Evolutionary conservation across 2,113 vertebrate genomes (phyloP).

Genomic region (Pomatorhinus ruficollis): DNA sequence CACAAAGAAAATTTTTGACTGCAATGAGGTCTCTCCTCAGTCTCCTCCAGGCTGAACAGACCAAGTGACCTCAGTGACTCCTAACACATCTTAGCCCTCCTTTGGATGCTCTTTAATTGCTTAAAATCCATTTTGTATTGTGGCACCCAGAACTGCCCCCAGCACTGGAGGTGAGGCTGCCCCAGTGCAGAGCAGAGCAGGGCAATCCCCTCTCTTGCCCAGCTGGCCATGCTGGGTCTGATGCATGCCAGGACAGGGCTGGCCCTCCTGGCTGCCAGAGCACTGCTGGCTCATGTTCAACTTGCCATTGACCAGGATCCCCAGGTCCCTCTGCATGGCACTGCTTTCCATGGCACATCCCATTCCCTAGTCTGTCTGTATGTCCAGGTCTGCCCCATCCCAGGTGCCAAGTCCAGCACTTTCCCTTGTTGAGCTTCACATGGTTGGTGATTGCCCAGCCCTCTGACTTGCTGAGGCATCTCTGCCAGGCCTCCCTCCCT

Average conservation of each 20-base stretch:
- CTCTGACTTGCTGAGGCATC: neutral
- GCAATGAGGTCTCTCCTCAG: neutral
- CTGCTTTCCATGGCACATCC: neutral
- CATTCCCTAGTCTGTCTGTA: neutral
- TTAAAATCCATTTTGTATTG: neutral
- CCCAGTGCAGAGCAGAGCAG: fast-evolving
- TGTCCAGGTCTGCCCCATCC: neutral
- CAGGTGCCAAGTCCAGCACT: neutral
- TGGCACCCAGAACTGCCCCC: neutral
- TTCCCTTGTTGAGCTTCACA: neutral
- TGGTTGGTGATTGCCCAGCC: neutral
- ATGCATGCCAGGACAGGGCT: fast-evolving
- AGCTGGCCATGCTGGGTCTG: fast-evolving
- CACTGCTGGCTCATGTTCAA: neutral
- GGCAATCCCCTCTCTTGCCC: neutral
- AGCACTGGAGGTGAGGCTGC: fast-evolving
- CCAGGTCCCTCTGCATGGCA: neutral
- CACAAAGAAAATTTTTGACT: neutral
- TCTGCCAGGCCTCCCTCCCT: neutral
- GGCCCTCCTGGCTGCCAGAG: neutral
- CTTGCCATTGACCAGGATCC: fast-evolving
- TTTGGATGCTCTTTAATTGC: fast-evolving
- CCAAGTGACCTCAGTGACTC: neutral
- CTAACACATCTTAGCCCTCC: neutral
- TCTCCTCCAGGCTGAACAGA: neutral